A percentile compares a stretch with the other conserved stretches of the same genome.
phyloP scores from a whole-genome alignment of 2,888 invertebrate species.

The Callimorpha dominula region DNA sequence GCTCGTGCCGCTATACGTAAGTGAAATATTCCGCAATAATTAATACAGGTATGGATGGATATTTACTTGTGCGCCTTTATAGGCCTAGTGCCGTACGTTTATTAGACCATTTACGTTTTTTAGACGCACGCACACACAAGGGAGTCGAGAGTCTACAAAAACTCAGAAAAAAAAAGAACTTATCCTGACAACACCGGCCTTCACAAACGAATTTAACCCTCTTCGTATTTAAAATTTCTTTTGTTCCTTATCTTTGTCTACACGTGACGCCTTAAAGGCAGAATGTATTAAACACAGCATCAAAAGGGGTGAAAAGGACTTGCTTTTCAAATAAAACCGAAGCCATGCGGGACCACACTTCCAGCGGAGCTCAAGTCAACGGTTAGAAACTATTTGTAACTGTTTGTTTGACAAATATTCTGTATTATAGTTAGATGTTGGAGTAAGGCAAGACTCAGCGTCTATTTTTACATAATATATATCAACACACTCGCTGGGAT shows the following conservation, averaged over 20 bases:
- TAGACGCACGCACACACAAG: too few relatives aligned
- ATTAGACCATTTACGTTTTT: too few relatives aligned
- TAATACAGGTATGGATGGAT: too few relatives aligned
- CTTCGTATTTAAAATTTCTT: background rate
- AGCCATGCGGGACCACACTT: conserved; percentile 15
- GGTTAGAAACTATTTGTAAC: background rate
- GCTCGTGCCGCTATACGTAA: too few relatives aligned
- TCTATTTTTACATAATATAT: too few relatives aligned
- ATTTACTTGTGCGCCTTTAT: too few relatives aligned
- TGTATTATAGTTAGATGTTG: background rate
- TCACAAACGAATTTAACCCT: background rate
- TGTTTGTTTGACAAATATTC: conserved; percentile 8
- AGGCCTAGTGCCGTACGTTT: too few relatives aligned
- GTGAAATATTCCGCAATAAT: too few relatives aligned
- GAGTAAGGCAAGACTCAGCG: background rate
- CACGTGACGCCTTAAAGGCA: too few relatives aligned
- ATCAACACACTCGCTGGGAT: too few relatives aligned
- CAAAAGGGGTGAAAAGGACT: background rate
- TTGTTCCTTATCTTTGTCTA: background rate
- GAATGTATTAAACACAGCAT: background rate
- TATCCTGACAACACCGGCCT: background rate
- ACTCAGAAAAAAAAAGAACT: background rate
- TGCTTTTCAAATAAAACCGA: conserved; percentile 12
- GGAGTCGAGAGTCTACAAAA: background rate
- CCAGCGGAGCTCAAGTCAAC: conserved; percentile 3